A percentile compares a stretch with the other conserved stretches of the same genome.
These are phyloP conservation scores for Popillia japonica DNA, from an alignment of 1,140 invertebrate species.

Conservation along the genomic window DNA sequence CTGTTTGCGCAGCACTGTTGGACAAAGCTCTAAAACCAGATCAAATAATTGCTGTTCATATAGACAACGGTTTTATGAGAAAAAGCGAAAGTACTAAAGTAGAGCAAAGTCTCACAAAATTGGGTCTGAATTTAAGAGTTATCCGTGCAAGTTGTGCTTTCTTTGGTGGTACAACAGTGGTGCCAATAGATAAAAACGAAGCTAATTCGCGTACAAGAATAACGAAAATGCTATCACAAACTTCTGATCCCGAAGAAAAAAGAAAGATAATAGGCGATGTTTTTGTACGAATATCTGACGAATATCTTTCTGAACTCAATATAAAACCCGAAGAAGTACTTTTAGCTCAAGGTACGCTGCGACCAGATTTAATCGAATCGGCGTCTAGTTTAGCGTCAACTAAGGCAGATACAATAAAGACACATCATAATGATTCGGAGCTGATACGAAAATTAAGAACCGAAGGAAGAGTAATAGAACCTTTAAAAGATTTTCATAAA, in stretches of 20 bases:
- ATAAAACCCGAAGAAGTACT: conserved; percentile 87
- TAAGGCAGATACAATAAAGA: conserved; percentile 96
- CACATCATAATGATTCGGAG: conserved; percentile 99
- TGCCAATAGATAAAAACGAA: conserved; percentile 70
- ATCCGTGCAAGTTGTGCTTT: conserved; percentile 79
- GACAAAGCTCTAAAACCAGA: conserved; percentile 88
- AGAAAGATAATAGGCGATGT: conserved; percentile 99
- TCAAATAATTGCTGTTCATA: conserved; percentile 95
- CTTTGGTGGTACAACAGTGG: conserved; percentile 80
- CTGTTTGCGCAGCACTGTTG: conserved; percentile 95
- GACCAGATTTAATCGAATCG: conserved; percentile 98
- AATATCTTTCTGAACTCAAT: conserved; percentile 82
- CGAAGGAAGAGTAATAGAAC: conserved; percentile 92
- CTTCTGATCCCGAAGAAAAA: conserved; percentile 94
- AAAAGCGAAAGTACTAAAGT: conserved; percentile 93
- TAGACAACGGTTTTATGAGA: conserved; percentile 99
- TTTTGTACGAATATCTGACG: conserved; percentile 91
- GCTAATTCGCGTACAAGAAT: conserved; percentile 72
- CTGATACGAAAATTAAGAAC: conserved; percentile 87
- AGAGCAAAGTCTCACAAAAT: conserved; percentile 79
- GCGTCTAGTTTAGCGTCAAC: conserved; percentile 86
- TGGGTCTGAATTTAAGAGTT: conserved; percentile 89
- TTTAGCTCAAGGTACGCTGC: conserved; percentile 86
- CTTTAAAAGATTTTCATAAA: conserved; percentile 99
- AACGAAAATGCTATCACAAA: conserved; percentile 88